phyloP scores from a whole-genome alignment of 2,797 vertebrate species.

The Cuniculus paca region DNA sequence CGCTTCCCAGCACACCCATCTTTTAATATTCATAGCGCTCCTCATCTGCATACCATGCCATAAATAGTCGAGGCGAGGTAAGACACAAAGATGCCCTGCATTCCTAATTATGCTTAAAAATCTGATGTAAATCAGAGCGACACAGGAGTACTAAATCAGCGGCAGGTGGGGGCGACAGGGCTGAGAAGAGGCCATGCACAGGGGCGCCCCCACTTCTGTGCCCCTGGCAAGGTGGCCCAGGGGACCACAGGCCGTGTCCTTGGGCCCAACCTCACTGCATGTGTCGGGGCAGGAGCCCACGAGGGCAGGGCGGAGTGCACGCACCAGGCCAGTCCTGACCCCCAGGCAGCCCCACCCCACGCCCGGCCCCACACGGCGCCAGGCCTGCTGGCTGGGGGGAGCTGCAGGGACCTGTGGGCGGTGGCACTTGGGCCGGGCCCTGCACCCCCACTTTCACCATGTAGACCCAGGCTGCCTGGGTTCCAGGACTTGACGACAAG shows the following conservation, averaged over 20 bases:
- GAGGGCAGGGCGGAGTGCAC: background rate
- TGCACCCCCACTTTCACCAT: rapidly evolving
- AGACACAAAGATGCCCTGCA: slow-evolving; percentile 90
- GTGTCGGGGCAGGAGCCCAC: slow-evolving; percentile 37
- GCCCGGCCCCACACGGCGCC: rapidly evolving
- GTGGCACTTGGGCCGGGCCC: no score
- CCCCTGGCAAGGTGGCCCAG: background rate
- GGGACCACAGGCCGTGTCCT: background rate
- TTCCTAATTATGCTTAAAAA: slow-evolving; percentile 90
- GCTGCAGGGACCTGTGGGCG: background rate
- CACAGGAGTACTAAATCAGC: slow-evolving; percentile 84
- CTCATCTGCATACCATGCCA: slow-evolving; percentile 89
- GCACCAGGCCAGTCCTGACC: background rate
- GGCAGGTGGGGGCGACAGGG: rapidly evolving
- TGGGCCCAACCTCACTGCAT: background rate
- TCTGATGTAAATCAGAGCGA: slow-evolving; percentile 88
- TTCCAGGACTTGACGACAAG: background rate
- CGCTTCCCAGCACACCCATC: slow-evolving; percentile 80
- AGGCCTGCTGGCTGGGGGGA: rapidly evolving
- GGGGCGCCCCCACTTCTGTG: background rate
- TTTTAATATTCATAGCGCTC: slow-evolving; percentile 89
- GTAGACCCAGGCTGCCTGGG: background rate
- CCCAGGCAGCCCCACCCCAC: rapidly evolving
- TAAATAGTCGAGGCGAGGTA: slow-evolving; percentile 90
- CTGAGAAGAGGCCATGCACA: rapidly evolving